Percentiles rank a stretch among this genome's conserved stretches.
Conservation (phyloP, 1,140 invertebrate genomes). For the Drosophila pruinosa region DNA sequence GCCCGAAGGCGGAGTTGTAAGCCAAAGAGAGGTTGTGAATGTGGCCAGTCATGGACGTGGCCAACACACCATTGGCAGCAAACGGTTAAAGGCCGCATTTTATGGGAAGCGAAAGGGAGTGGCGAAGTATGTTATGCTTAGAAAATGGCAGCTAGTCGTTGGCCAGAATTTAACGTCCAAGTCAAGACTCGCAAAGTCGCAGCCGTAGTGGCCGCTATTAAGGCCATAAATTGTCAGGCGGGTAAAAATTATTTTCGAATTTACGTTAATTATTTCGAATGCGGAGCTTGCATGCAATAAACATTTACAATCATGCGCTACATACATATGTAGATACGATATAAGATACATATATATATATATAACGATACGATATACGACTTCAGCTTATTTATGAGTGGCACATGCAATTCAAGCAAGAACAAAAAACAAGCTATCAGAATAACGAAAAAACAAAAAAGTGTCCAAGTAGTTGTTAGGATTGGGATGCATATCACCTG, state of each 20-base stretch:
- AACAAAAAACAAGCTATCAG: constrained; percentile 28
- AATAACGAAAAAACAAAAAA: neutral
- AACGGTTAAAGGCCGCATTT: constrained; percentile 39
- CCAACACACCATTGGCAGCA: constrained; percentile 65
- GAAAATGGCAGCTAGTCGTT: constrained; percentile 63
- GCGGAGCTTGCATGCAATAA: constrained; percentile 69
- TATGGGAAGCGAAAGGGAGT: neutral
- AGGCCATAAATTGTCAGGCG: constrained; percentile 65
- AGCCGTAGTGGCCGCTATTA: constrained; percentile 62
- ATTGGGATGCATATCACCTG: constrained; percentile 68
- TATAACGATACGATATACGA: constrained; percentile 40
- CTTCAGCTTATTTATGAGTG: constrained; percentile 42
- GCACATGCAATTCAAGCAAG: constrained; percentile 51
- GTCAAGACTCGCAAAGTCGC: constrained; percentile 20
- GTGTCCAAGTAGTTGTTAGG: constrained; percentile 5
- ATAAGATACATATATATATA: constrained; percentile 18
- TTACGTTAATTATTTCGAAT: constrained; percentile 79
- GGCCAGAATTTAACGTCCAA: constrained; percentile 30
- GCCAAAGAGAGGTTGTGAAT: neutral
- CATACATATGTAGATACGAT: constrained; percentile 22
- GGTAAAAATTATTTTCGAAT: constrained; percentile 75
- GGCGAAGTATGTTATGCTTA: constrained; percentile 24
- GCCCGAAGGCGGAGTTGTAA: constrained; percentile 7
- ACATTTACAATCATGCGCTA: constrained; percentile 68
- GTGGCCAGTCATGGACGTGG: constrained; percentile 17